Base-by-base conservation (phyloP, 2,113 vertebrate genomes). In the Hymenochirus boettgeri region DNA sequence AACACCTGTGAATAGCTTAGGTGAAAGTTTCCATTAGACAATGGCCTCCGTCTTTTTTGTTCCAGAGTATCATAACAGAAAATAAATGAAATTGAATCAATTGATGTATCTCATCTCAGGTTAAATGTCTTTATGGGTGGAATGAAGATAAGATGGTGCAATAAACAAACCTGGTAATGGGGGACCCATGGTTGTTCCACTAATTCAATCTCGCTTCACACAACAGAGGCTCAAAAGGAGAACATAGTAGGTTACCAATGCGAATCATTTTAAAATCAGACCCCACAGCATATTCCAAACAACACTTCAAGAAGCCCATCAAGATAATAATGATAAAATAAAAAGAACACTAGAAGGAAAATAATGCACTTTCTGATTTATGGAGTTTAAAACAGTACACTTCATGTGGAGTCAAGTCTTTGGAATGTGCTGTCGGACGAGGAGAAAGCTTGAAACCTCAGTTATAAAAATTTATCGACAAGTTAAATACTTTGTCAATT, bases 1-100 rank as follows among this genome's bases (percentile, higher is more conserved):
- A 70, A 93, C 92, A 57, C 92, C 91, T 22, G 86, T 89, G 80
- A 97, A 94, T 64, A 96, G 92, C 63, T 81, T 94, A 75, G 87
- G 89, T 31, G 93, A 91, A 72, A 86, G 79, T 55, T 90, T 58
- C 90, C 90, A 15, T 78, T 91, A 35, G 83, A 80, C 67, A 88
- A 88, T 70, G 89, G 85, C 0, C 83, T 84, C 13, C 72, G 84
- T 67, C 78, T 83, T 12, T 86, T 92, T 77, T 94, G 86, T 72
- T 77, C 90, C 65, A 89, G 94, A 79, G 86, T 88, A 61, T 66
- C 88, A 4, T 78, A 84, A 0, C 88, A 86, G 72, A 91, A 92
- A 77, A 86, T 89, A 58, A 84, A 77, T 58, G 80, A 86, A 70
- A 71, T 89, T 2, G 87, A 80, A 54, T 73, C 82, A n/a, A n/a